phyloP scores from a whole-genome alignment of 2,113 vertebrate genomes.

The Perccottus glenii region DNA sequence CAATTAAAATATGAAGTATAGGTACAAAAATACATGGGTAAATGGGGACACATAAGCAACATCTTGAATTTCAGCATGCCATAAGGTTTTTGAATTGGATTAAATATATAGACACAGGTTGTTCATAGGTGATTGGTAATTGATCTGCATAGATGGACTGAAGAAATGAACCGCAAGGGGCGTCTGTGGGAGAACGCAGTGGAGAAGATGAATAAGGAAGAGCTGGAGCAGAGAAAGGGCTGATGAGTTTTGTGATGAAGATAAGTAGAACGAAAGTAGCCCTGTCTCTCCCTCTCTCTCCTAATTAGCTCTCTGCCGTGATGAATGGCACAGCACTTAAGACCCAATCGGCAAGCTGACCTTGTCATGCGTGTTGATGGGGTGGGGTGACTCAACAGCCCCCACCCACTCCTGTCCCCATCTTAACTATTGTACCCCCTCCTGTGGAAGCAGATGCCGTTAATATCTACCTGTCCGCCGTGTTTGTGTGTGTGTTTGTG shows the following conservation, averaged over 20 bases:
- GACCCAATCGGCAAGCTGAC: slow-evolving; percentile 67
- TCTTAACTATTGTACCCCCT: slow-evolving; percentile 59
- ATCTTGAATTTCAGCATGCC: too few relatives aligned
- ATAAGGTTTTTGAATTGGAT: too few relatives aligned
- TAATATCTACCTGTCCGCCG: slow-evolving; percentile 37
- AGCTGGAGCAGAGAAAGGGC: not conserved
- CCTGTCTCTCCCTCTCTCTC: slow-evolving; percentile 34
- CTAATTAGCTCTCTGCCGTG: slow-evolving; percentile 73
- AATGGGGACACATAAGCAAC: too few relatives aligned
- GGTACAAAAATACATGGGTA: too few relatives aligned
- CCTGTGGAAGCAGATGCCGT: slow-evolving; percentile 69
- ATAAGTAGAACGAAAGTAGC: slow-evolving; percentile 35
- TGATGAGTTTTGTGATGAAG: slow-evolving; percentile 44
- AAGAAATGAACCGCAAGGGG: not conserved
- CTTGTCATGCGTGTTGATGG: slow-evolving; percentile 77
- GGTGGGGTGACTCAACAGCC: slow-evolving; percentile 51
- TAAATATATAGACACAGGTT: too few relatives aligned
- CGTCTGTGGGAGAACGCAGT: slow-evolving; percentile 8
- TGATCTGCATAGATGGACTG: slow-evolving; percentile 1
- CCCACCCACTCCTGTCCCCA: slow-evolving; percentile 34
- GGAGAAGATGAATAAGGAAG: not conserved
- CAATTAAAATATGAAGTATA: too few relatives aligned
- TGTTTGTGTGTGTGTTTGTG: slow-evolving; percentile 20
- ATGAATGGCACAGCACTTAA: slow-evolving; percentile 72
- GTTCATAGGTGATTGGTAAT: not conserved